Evolutionary conservation across 2,888 invertebrate species (phyloP).

Genomic region (Cephus pulcher): DNA sequence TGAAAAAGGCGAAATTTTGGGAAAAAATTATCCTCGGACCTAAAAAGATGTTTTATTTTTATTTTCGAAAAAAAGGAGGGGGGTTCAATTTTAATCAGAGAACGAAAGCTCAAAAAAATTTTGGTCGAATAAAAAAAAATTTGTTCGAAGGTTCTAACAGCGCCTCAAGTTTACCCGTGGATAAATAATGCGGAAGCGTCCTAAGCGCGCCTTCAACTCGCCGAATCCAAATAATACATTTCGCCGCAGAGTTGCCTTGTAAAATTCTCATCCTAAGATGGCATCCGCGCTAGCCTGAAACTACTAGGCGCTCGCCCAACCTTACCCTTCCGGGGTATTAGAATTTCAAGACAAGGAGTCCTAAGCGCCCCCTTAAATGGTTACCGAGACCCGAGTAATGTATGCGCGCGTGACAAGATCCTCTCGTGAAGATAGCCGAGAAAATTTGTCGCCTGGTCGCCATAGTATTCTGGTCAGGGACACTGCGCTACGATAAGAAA

Average conservation of each 20-base stretch:
- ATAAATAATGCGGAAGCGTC: background rate
- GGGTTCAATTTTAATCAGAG: too few relatives aligned
- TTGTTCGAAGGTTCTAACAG: background rate
- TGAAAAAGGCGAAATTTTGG: too few relatives aligned
- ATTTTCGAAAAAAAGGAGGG: too few relatives aligned
- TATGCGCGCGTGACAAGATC: constrained; percentile 44
- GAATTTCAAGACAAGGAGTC: constrained; percentile 5
- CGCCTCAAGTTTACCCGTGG: background rate
- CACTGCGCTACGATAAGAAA: constrained; percentile 44
- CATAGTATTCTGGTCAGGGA: constrained; percentile 48
- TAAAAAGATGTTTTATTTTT: too few relatives aligned
- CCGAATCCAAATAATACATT: background rate
- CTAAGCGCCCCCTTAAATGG: constrained; percentile 19
- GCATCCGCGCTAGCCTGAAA: background rate
- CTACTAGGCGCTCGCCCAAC: background rate
- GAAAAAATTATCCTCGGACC: background rate
- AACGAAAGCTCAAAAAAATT: too few relatives aligned
- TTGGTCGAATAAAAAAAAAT: background rate
- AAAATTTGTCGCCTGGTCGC: constrained; percentile 48
- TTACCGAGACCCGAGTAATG: constrained; percentile 11
- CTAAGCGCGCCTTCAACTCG: background rate
- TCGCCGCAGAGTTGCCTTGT: background rate
- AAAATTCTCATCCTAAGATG: background rate
- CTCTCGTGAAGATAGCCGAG: constrained; percentile 45
- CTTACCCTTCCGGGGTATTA: background rate